Evolutionary conservation across 2,797 vertebrate genomes (phyloP), one percentile per base, ranked within the genome.

Genomic region (Philypnodon macrostomus): DNA sequence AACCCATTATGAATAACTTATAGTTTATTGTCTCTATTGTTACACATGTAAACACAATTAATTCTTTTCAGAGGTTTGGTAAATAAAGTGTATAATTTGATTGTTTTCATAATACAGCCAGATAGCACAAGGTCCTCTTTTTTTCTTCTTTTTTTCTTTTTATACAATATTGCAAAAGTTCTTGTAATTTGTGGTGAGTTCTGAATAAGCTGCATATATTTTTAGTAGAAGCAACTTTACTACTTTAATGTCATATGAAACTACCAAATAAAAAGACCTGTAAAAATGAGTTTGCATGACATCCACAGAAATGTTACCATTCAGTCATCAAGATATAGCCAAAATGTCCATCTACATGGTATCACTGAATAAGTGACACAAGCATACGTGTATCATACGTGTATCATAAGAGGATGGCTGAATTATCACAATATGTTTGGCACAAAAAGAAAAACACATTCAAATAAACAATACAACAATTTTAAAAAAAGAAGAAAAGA

Each of bases 401-500:
- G n/a, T n/a, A 85, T 63, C 62, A 84, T 70, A 73, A 82, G 65
- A 55, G n/a, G n/a, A 79, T 81, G 83, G 81, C 78, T 80, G 69
- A 77, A 73, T 85, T 65, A 86, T 84, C 74, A 84, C 80, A 81
- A 85, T 81, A 85, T 75, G 84, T 86, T 90, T 91, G 88, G 88
- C 88, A 91, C 89, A 90, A 87, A 70, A 58, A 84, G 73, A 82
- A 85, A 86, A 83, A 67, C 84, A 87, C 80, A 87, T 85, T 84
- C 53, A 80, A 84, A 85, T 75, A 73, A 61, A 80, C 70, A 59
- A 82, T 75, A 81, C 73, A 16, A 83, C 75, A 84, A 67, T 56
- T 77, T 47, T 78, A 83, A 71, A 60, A 69, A 77, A 83, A 79
- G 56, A 83, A 85, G n/a, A n/a, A n/a, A n/a, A n/a, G n/a, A 82